Conservation (phyloP, 2,888 invertebrate genomes). For the Leptinotarsa haldemani region DNA sequence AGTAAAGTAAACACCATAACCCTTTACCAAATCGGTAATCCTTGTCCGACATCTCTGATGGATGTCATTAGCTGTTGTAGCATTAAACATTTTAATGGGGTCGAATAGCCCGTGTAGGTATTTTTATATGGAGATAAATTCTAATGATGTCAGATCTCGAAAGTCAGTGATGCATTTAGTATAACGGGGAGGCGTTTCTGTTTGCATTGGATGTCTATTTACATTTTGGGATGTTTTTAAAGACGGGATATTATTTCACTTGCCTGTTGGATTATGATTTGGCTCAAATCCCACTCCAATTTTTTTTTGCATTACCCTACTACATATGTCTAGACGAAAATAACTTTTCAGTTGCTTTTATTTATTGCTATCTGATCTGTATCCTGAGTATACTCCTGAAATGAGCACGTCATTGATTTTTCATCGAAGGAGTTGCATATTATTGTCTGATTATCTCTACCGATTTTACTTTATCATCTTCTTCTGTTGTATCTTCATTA, state of each 20-base stretch:
- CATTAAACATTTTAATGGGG: conserved; percentile 41
- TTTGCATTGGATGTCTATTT: conserved; percentile 4
- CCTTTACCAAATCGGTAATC: conserved; percentile 16
- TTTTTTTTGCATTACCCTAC: neutral
- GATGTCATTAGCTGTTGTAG: conserved; percentile 31
- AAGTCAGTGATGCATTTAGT: conserved; percentile 26
- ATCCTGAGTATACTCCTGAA: too few species aligned
- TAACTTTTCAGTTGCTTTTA: too few species aligned
- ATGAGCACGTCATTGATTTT: too few species aligned
- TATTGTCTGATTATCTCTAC: too few species aligned
- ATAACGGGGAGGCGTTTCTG: conserved; percentile 12
- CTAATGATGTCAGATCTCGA: conserved; percentile 32
- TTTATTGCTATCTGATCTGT: too few species aligned
- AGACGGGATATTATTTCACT: neutral
- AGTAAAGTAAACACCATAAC: conserved; percentile 12
- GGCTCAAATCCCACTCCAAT: neutral
- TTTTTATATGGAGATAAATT: conserved; percentile 42
- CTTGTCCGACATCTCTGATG: conserved; percentile 26
- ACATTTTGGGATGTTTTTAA: neutral
- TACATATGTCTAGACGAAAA: too few species aligned
- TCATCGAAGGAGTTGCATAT: too few species aligned
- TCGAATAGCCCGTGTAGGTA: conserved; percentile 37
- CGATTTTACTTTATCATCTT: too few species aligned
- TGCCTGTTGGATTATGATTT: neutral
- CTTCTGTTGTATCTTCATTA: too few species aligned